phyloP scores from a whole-genome alignment of 2,113 vertebrate species.

The Dasyornis broadbenti region DNA sequence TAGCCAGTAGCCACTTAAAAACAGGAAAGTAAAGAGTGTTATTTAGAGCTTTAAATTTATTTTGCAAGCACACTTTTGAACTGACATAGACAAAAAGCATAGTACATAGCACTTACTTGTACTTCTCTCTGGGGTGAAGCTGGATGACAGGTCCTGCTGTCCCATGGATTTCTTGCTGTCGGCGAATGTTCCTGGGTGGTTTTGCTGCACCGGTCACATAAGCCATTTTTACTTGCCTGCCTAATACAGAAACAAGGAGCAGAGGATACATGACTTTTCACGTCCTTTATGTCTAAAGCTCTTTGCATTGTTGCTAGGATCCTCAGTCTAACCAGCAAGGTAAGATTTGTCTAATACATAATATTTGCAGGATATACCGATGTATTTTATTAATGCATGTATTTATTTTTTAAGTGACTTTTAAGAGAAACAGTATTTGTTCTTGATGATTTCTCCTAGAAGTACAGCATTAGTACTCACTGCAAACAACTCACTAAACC shows the following conservation, averaged over 20 bases:
- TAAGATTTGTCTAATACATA: background rate
- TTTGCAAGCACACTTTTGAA: background rate
- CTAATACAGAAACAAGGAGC: conserved; percentile 45
- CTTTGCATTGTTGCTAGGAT: background rate
- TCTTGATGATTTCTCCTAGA: background rate
- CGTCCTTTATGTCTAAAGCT: background rate
- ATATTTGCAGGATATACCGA: background rate
- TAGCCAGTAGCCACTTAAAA: background rate
- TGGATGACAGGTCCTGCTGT: conserved; percentile 62
- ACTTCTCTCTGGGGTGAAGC: conserved; percentile 51
- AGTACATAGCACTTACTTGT: conserved; percentile 64
- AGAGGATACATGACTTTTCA: background rate
- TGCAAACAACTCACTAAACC: background rate
- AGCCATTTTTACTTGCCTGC: conserved; percentile 84
- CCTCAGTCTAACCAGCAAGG: background rate
- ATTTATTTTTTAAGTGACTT: background rate
- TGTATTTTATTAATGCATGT: background rate
- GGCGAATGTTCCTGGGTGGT: conserved; percentile 74
- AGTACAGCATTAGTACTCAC: background rate
- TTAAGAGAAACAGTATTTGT: background rate
- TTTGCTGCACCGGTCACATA: conserved; percentile 79
- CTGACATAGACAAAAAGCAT: background rate
- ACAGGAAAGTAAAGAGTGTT: background rate
- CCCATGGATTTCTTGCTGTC: conserved; percentile 73
- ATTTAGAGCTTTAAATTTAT: background rate